Conservation (phyloP, 2,113 vertebrate genomes). For the Psittacara wagleri region DNA sequence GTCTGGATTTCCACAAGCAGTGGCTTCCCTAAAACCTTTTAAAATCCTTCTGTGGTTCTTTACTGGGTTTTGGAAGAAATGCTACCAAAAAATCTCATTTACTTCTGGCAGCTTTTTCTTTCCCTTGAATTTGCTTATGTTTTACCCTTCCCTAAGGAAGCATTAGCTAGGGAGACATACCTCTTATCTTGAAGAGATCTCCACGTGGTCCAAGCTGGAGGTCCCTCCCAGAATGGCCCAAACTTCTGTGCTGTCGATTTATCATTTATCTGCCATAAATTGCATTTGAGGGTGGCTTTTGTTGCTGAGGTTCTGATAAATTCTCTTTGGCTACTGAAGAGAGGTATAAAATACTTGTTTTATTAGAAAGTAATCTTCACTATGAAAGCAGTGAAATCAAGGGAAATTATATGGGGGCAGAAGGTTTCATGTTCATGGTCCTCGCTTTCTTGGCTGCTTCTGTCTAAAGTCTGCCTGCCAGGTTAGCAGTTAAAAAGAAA, state of each 20-base stretch:
- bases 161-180: not conserved
- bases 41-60: not conserved
- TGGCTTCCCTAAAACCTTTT: not conserved
- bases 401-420: fast-evolving
- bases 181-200: not conserved
- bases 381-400: not conserved
- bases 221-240: too few species aligned
- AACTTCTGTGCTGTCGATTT: not conserved
- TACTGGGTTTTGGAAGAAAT: not conserved
- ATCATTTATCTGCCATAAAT: not conserved
- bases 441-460: not conserved
- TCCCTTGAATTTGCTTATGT: not conserved
- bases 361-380: not conserved
- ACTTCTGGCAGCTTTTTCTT: not conserved
- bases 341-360: not conserved
- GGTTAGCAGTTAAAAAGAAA: not conserved
- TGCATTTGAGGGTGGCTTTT: not conserved
- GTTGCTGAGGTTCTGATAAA: not conserved
- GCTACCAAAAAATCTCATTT: not conserved
- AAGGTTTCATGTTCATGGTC: not conserved
- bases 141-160: not conserved
- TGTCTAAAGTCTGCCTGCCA: not conserved
- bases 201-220: not conserved
- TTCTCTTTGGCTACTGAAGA: not conserved
- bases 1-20: not conserved